phyloP scores from a whole-genome alignment of 2,113 vertebrate species.

The Brienomyrus brachyistius region DNA sequence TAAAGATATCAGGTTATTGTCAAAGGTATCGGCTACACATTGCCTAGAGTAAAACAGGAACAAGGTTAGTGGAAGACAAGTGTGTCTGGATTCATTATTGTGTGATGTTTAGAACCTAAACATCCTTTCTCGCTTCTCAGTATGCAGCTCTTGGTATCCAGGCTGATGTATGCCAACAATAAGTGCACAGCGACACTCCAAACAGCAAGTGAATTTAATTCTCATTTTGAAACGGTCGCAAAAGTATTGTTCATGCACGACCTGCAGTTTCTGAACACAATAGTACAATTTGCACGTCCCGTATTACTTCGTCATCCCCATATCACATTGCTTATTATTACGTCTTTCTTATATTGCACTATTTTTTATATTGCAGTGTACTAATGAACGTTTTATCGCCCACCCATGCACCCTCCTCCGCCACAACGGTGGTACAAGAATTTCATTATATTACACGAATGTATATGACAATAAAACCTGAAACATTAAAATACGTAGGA shows the following conservation, averaged over 20 bases:
- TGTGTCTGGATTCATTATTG: background rate
- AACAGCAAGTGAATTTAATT: conserved; percentile 63
- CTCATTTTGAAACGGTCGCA: background rate
- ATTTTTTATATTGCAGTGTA: background rate
- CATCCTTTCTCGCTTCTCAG: background rate
- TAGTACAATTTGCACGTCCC: background rate
- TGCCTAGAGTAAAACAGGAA: background rate
- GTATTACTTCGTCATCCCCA: background rate
- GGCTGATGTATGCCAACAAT: conserved; percentile 94
- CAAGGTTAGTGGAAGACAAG: background rate
- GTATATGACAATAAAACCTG: background rate
- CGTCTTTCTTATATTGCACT: background rate
- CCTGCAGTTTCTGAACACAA: background rate
- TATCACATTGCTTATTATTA: background rate
- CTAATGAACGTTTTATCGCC: background rate
- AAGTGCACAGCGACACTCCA: conserved; percentile 87
- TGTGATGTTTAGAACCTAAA: background rate
- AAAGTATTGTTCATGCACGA: background rate
- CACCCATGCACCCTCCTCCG: background rate
- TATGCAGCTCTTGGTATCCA: conserved; percentile 63
- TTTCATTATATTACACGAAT: background rate
- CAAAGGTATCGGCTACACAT: background rate
- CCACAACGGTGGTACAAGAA: background rate
- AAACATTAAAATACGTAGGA: background rate
- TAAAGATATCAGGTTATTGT: background rate